Evolutionary conservation across 2,797 vertebrate species (phyloP).

Genomic region (Mycteria americana): DNA sequence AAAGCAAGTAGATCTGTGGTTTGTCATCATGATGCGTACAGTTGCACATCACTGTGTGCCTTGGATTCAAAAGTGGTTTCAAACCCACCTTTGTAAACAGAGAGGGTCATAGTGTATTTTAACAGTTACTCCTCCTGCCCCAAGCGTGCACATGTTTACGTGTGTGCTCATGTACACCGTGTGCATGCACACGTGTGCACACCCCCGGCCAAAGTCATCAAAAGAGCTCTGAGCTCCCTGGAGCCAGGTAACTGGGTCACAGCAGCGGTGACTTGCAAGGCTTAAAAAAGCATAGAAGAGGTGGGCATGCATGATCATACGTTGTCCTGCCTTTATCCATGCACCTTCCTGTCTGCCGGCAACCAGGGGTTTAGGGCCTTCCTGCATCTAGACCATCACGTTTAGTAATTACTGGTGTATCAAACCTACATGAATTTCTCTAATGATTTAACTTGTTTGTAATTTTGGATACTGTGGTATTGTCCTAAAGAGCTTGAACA

Average conservation of each 20-base stretch:
- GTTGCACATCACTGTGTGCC: background rate
- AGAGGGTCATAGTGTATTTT: background rate
- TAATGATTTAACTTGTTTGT: background rate
- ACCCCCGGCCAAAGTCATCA: background rate
- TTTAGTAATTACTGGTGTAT: background rate
- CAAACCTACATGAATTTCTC: background rate
- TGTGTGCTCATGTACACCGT: fast-evolving
- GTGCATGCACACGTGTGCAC: background rate
- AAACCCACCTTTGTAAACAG: background rate
- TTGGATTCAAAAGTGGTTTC: background rate
- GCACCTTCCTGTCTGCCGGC: background rate
- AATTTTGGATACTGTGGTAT: background rate
- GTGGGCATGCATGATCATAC: fast-evolving
- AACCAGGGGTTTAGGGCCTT: background rate
- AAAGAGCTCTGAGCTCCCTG: background rate
- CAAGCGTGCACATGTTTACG: fast-evolving
- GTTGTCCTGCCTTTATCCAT: no score
- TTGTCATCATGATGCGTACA: background rate
- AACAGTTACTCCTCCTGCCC: background rate
- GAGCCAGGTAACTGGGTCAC: background rate
- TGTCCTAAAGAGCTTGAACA: background rate
- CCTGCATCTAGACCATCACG: background rate
- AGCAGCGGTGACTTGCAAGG: background rate
- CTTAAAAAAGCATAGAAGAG: background rate
- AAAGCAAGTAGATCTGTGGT: background rate